Evolutionary conservation across 2,888 invertebrate species (phyloP), one percentile per base, ranked within the genome.

Genomic region (Eristalis tenax): DNA sequence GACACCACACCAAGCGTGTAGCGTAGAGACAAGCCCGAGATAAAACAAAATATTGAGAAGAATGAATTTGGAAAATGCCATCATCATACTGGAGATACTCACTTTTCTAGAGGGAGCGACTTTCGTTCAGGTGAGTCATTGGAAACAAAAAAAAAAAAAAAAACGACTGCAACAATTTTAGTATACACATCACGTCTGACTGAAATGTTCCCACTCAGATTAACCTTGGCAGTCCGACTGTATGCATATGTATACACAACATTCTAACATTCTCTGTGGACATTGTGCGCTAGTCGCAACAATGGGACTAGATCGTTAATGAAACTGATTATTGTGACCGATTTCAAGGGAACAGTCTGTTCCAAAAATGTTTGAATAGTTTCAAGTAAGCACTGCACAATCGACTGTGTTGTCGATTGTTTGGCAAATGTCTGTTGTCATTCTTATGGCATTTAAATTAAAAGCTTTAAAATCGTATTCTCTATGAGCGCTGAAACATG

Each of bases 61-160:
- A 80, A 89, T 88, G 89, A 87, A 89, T 81, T 80, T 88, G 70
- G 87, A 87, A 70, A 66, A 80, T 71, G 75, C 84, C 38, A 83
- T 88, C 73, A 69, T 84, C 69, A 61, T 89, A 64, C 77, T 89
- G 43, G 83, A 87, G 69, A 83, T 89, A 73, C 68, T 87, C 3
- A 77, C 88, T 43, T 50, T 89, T 75, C 71, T 89, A 23, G 82
- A 88, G 75, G 80, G 82, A 65, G 70, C 79, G 23, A 71, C 87
- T 73, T 77, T 77, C 61, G 71, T 84, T 77, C 84, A 89, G 89
- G 89, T 89, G 80, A 88, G 83, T 75, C 68, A 75, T 77, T 65
- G 8, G 56, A 11, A 26, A 15, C 23, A 59, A 5, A 11, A 18
- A 50, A 26, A 59, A 57, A 23, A 57, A 23, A 28, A 28, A 2